Conservation (phyloP, 37 sponge, comb jelly and placozoan species). For the Lycopodina hypogea region DNA sequence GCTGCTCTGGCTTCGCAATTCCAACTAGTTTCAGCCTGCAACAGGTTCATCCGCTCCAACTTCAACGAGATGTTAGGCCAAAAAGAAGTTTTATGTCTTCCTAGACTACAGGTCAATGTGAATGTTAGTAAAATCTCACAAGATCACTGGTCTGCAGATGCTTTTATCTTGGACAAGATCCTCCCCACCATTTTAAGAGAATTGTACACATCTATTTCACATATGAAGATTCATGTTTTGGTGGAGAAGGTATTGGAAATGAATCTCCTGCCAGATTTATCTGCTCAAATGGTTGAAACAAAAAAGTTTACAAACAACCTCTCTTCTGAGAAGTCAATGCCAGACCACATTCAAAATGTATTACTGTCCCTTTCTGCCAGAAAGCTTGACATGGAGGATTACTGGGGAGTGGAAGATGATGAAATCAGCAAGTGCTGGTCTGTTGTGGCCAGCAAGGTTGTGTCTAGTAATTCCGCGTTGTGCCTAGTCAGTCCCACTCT, state of each 20-base stretch:
- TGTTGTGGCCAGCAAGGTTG: background rate
- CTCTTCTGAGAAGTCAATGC: conserved; percentile 4
- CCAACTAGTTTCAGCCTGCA: background rate
- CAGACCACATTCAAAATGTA: background rate
- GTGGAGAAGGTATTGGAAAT: conserved; percentile 1
- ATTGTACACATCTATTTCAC: background rate
- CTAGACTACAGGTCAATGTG: conserved; percentile 35
- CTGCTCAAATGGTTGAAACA: background rate
- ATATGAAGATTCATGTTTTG: background rate
- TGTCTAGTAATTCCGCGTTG: conserved; percentile 10
- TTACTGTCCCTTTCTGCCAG: conserved; percentile 14
- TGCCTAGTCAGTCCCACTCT: background rate
- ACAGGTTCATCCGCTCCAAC: background rate
- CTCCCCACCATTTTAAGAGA: conserved; percentile 1
- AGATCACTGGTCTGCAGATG: conserved; percentile 9
- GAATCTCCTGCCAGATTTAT: background rate
- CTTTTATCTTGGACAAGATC: conserved; percentile 5
- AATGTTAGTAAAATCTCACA: conserved; percentile 5
- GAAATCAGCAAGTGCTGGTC: background rate
- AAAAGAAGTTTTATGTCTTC: conserved; percentile 14
- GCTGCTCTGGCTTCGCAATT: background rate
- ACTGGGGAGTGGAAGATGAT: background rate
- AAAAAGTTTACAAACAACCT: background rate
- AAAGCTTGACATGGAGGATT: conserved; percentile 19
- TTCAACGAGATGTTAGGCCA: conserved; percentile 4